Base-by-base conservation (phyloP, 2,888 invertebrate species). In the Venusia cambrica region DNA sequence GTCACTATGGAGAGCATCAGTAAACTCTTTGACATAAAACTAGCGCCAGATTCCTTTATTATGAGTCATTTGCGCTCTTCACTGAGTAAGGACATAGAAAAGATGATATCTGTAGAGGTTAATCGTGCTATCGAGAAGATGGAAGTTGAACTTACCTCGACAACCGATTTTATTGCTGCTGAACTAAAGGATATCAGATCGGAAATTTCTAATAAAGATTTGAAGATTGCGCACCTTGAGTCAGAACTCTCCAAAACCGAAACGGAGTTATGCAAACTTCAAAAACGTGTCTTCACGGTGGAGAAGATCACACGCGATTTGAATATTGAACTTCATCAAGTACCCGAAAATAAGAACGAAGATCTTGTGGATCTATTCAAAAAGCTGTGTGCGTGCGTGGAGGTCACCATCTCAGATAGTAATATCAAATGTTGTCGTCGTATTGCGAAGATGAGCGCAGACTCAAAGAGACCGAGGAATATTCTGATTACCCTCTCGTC, bases 321-420 rank as follows among this genome's bases (percentile, higher is more conserved):
- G 4, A 40, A 45, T n/a, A 10, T 42, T 1, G 43, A 51, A 18
- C 24, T 43, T 15, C 44, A 46, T 3, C 37, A 37, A 7, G 25
- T 49, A 3, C 49, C 49, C 3, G 40, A 45, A 5, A 38, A 16
- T 5, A 28, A 29, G 2, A 32, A 10, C 6, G 43, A 47, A 8
- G 27, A 45, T 10, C 17, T 43, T 1, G 5, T 26, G 12, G 5
- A 2, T 4, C 11, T 50, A n/a, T 39, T 45, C 21, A 30, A 31
- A 7, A 39, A 25, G 1, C 9, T 50, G 0, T 46, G 43, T 13
- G 32, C 36, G 1, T 27, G 12, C 4, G 3, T 50, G 5, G 6
- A 38, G 3, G 27, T 39, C 0, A 1, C 9, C 1, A 11, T 41
- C 0, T 9, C 11, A 1, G 45, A 45, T 0, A 15, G 4, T 5